Conservation (phyloP, 2,797 vertebrate genomes). For the Scomberomorus guttatus region DNA sequence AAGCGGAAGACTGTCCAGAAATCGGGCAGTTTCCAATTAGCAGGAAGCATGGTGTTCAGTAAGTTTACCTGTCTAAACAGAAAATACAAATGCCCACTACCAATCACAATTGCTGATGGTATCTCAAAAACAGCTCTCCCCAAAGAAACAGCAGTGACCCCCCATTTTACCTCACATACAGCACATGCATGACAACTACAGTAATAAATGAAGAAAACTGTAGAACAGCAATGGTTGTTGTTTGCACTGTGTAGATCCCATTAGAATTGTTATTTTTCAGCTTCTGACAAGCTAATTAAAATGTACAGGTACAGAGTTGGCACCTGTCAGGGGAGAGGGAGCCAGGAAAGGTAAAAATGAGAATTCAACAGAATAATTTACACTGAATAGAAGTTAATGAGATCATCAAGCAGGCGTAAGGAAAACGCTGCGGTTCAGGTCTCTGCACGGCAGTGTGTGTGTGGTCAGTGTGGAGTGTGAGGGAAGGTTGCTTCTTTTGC, state of each 20-base stretch:
- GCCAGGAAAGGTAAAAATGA: conserved; percentile 57
- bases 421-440: conserved; percentile 63
- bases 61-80: conserved; percentile 18
- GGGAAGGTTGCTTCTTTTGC: conserved; percentile 14
- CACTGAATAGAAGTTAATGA: conserved; percentile 75
- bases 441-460: conserved; percentile 42
- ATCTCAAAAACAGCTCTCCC: conserved; percentile 14
- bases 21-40: conserved; percentile 37
- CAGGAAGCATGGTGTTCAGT: conserved; percentile 15
- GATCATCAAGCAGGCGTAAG: conserved; percentile 63
- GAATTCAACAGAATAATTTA: conserved; percentile 67
- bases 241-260: conserved; percentile 67
- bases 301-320: conserved; percentile 76
- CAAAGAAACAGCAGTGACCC: conserved; percentile 62
- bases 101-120: conserved; percentile 28
- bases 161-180: conserved; percentile 46
- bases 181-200: conserved; percentile 41
- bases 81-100: conserved; percentile 1
- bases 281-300: conserved; percentile 85
- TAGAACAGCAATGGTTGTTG: conserved; percentile 60
- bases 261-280: conserved; percentile 69
- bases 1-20: conserved; percentile 28
- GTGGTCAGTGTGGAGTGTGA: conserved; percentile 68
- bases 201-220: conserved; percentile 49
- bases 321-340: conserved; percentile 73